Base-by-base conservation (phyloP, 1,140 invertebrate species). In the Drosophila pandora region DNA sequence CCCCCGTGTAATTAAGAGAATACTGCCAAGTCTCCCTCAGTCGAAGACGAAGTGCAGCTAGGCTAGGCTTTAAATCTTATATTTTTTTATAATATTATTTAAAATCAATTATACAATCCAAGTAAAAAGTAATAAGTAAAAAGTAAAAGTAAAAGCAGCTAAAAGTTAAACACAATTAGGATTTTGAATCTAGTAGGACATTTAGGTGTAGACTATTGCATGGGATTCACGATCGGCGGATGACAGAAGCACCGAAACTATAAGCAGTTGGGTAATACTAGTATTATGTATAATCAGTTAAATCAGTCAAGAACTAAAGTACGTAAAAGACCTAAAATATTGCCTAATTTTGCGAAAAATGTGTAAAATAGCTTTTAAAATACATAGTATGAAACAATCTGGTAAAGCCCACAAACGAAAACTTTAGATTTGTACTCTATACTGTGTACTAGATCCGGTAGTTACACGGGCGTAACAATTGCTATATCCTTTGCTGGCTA, bases 401-500 rank as follows among this genome's bases (percentile, higher is more conserved):
- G n/a, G 5, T 17, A 21, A 43, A 47, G 43, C 49, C 2, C 10
- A 45, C 6, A 34, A 34, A 47, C 6, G n/a, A 37, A 43, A 17
- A 34, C 2, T 4, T 41, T 50, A 57, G 52, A 70, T 57, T 70
- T 56, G 64, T 68, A 70, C 63, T 71, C 53, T 69, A 67, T 71
- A 71, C 43, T 70, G 55, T 71, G 65, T 69, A 71, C 65, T 71
- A 47, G 32, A 45, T 58, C 57, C 57, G 41, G 47, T 55, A 25
- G 57, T 72, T 71, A 70, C 50, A 70, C 64, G 57, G 48, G 50
- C 47, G 28, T 57, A 70, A 56, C 67, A 70, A 54, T 67, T 69
- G 9, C 34, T 68, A 57, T 52, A 71, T 71, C 56, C 54, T 50
- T 39, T 43, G 64, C 60, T 64, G 59, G 34, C 34, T 41, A 43